A percentile compares a stretch with the other conserved stretches of the same genome.
phyloP scores from a whole-genome alignment of 2,888 invertebrate genomes.

The Biston stratarius region DNA sequence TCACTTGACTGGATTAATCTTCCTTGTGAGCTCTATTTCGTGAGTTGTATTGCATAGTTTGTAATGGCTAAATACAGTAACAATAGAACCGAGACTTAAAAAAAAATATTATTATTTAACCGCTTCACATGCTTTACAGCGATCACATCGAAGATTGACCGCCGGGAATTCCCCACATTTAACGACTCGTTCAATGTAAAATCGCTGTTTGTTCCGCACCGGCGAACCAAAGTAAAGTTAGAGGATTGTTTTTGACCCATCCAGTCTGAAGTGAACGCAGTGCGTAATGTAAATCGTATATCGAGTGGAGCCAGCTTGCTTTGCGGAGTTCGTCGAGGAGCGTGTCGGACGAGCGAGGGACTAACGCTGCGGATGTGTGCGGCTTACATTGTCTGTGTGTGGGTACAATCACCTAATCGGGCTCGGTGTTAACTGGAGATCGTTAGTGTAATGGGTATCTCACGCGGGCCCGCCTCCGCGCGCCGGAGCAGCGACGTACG shows the following conservation, averaged over 20 bases:
- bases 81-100: too few species aligned
- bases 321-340: not conserved
- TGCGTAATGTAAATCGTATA: not conserved
- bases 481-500: too few species aligned
- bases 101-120: too few species aligned
- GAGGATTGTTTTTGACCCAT: not conserved
- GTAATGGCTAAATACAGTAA: not conserved
- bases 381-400: constrained; percentile 3
- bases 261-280: not conserved
- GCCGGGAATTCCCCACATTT: too few species aligned
- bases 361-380: constrained; percentile 12
- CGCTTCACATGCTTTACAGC: too few species aligned
- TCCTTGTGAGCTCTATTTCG: not conserved
- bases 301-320: constrained; percentile 10
- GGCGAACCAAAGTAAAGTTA: too few species aligned
- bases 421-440: not conserved
- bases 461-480: too few species aligned
- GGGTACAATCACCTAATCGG: constrained; percentile 4
- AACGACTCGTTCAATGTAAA: too few species aligned
- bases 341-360: constrained; percentile 1
- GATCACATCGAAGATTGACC: too few species aligned
- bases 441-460: not conserved
- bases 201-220: too few species aligned
- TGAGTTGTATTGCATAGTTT: not conserved
- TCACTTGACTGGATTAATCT: not conserved